Base-by-base conservation (phyloP, 2,113 vertebrate genomes). In the Myocastor coypus region DNA sequence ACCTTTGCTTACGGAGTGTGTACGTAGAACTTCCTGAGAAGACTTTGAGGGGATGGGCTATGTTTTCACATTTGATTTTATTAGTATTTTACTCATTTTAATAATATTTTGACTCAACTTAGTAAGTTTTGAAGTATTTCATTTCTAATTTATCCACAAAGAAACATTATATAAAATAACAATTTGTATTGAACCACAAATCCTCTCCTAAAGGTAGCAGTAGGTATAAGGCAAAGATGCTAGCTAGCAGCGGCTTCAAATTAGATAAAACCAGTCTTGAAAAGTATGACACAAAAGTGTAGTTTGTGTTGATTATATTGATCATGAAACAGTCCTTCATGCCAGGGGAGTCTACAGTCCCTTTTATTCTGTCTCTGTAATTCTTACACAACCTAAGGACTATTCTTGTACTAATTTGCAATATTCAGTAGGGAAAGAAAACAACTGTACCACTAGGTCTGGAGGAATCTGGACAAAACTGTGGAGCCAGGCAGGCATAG, bases 131-230 rank as follows among this genome's bases (percentile, higher is more conserved):
- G 57, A 93, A 89, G 55, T 57, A 55, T 77, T 52, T 75, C 28
- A 77, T 84, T 96, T 85, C 83, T 81, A 42, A 84, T 78, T 95
- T 91, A 69, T 40, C 9, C 46, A 64, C 50, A 63, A 87, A 85
- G 28, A 82, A 69, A 73, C 30, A 89, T 57, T 52, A 59, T 63
- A 17, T 13, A 61, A 82, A 86, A 0, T 24, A 3, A 0, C 0
- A 30, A 81, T 90, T 59, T 83, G 0, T 14, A 32, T 11, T 90
- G 95, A 93, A 98, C 94, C 98, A 85, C 98, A 94, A 81, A 12
- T 0, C 0, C 46, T 64, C 16, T 96, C 98, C 98, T 98, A 98
- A 92, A 97, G 98, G 98, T 96, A 98, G 98, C 98, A 98, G 98
- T 97, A 97, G 90, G 82, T 90, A 82, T 96, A 96, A 71, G 89